Percentiles rank a stretch among this genome's conserved stretches.
Conservation (phyloP, 2,888 invertebrate genomes). For the Netelia fuscicornis region DNA sequence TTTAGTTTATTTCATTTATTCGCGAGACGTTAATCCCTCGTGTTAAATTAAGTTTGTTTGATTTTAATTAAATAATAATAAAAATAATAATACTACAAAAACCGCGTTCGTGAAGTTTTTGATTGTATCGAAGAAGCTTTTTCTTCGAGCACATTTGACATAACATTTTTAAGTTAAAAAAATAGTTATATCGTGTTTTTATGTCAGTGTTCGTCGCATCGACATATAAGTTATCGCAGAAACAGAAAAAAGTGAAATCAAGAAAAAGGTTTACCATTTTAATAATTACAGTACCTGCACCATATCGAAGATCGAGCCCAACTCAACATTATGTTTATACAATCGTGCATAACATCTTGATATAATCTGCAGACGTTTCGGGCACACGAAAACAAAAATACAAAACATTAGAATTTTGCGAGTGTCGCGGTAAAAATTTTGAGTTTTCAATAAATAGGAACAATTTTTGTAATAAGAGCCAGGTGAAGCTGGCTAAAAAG, state of each 20-base stretch:
- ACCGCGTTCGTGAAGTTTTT: not conserved
- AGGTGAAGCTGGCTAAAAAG: constrained; percentile 40
- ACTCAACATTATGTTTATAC: too few species aligned
- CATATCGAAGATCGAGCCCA: too few species aligned
- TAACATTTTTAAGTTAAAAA: not conserved
- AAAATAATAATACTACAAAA: not conserved
- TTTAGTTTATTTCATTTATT: not conserved
- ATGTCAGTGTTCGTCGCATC: constrained; percentile 30
- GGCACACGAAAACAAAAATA: constrained; percentile 37
- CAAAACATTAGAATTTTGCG: not conserved
- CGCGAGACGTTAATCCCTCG: not conserved
- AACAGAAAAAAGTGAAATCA: too few species aligned
- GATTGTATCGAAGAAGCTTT: not conserved
- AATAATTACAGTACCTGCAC: too few species aligned
- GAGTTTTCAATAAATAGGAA: constrained; percentile 13
- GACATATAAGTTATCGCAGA: constrained; percentile 29
- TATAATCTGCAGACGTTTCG: constrained; percentile 43
- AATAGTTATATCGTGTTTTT: not conserved
- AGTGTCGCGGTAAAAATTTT: not conserved
- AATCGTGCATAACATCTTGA: constrained; percentile 16
- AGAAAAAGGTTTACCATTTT: too few species aligned
- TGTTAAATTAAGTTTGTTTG: not conserved
- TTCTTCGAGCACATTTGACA: not conserved
- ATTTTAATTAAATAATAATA: not conserved
- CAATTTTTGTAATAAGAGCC: not conserved